These are phyloP conservation scores for Mus spicilegus DNA, from an alignment of 2,113 vertebrate genomes.

Conservation along the genomic window DNA sequence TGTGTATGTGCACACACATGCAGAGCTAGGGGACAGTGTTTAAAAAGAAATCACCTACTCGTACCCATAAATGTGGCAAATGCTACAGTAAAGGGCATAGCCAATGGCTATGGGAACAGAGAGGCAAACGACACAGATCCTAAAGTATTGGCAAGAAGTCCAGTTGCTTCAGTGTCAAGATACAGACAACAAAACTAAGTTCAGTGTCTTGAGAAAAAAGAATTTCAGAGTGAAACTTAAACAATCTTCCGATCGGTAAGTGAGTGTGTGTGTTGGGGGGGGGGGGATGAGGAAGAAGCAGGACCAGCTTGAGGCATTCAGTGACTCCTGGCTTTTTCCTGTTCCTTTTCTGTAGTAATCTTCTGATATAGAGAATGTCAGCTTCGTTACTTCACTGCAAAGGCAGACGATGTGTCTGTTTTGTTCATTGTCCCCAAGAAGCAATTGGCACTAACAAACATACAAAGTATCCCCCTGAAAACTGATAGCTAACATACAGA, in stretches of 20 bases:
- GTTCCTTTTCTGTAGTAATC: not conserved
- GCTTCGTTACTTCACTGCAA: not conserved
- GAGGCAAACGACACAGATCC: not conserved
- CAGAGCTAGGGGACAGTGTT: not conserved
- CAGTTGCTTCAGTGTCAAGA: not conserved
- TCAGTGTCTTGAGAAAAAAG: slow-evolving; percentile 6
- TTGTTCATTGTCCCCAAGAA: slow-evolving; percentile 2
- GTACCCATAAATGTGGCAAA: not conserved
- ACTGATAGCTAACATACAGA: not conserved
- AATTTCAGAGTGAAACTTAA: slow-evolving; percentile 35
- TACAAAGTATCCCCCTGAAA: not conserved
- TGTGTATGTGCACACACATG: not conserved
- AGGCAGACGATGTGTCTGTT: not conserved
- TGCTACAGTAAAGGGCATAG: not conserved
- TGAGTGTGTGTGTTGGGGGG: not conserved
- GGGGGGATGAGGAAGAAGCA: not conserved
- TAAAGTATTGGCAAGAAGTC: not conserved
- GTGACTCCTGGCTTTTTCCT: not conserved
- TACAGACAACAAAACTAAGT: slow-evolving; percentile 1
- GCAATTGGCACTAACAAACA: not conserved
- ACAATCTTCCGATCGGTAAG: not conserved
- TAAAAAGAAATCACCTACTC: not conserved
- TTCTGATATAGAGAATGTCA: not conserved
- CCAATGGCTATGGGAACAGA: not conserved
- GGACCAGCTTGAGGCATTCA: not conserved